Evolutionary conservation across 1,140 invertebrate genomes (phyloP).

Genomic region (Penaeus vannamei): DNA sequence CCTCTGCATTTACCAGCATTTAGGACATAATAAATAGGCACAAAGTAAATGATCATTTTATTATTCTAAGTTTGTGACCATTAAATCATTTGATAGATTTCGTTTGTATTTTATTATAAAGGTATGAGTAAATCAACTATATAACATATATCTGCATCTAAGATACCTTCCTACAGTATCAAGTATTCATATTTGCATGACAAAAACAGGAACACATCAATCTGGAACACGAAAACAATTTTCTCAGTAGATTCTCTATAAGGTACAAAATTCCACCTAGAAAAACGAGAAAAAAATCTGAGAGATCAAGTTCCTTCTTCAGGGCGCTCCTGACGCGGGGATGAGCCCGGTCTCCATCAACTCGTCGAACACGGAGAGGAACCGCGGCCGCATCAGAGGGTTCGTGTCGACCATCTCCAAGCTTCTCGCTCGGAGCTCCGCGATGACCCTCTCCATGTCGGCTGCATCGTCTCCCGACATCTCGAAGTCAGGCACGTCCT

Average conservation of each 20-base stretch:
- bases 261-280: too few species aligned
- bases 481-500: slow-evolving; percentile 32
- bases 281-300: too few species aligned
- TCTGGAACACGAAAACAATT: too few species aligned
- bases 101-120: not conserved
- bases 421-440: not conserved
- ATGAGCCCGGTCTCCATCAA: slow-evolving; percentile 18
- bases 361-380: slow-evolving; percentile 46
- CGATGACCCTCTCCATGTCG: not conserved
- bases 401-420: slow-evolving; percentile 27
- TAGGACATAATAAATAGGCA: too few species aligned
- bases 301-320: too few species aligned
- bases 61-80: too few species aligned
- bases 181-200: too few species aligned
- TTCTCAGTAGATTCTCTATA: too few species aligned
- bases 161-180: not conserved
- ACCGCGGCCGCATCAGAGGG: slow-evolving; percentile 41
- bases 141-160: not conserved
- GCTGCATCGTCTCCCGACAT: not conserved
- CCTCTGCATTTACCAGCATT: too few species aligned
- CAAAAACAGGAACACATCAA: too few species aligned
- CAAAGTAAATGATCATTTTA: too few species aligned
- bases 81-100: too few species aligned
- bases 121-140: not conserved
- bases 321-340: not conserved